Conservation (phyloP, 2,888 invertebrate species). For the Ceriagrion tenellum region DNA sequence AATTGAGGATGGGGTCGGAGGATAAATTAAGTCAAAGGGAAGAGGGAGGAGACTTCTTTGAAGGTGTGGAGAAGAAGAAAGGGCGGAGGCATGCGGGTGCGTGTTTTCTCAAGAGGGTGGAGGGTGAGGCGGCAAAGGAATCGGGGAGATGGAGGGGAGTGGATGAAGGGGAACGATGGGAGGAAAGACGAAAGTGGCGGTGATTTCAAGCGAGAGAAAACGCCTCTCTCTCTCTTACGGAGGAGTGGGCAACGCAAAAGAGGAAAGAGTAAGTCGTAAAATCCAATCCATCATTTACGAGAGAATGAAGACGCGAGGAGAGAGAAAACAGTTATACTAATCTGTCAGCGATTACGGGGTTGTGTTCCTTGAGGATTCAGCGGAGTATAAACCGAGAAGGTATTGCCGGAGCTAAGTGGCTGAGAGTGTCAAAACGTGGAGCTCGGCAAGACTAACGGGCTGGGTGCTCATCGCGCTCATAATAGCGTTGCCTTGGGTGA, state of each 20-base stretch:
- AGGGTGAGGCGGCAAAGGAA: neutral
- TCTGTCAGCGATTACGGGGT: neutral
- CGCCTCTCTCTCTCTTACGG: neutral
- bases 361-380: neutral
- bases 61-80: neutral
- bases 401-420: neutral
- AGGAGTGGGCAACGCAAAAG: neutral
- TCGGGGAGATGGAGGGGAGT: neutral
- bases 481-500: too few relatives aligned
- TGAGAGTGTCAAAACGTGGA: neutral
- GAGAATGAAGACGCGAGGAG: neutral
- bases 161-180: neutral
- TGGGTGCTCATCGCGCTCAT: neutral
- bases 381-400: neutral
- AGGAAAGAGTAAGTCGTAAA: neutral
- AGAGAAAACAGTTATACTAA: neutral
- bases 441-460: neutral
- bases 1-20: neutral
- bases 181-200: neutral
- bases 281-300: neutral
- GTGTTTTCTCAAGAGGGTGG: neutral
- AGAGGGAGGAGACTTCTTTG: neutral
- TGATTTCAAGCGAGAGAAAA: neutral
- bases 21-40: neutral
- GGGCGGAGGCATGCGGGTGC: neutral